These are phyloP conservation scores for Drosophila sulfurigaster DNA, from an alignment of 1,140 invertebrate species.

Conservation along the genomic window DNA sequence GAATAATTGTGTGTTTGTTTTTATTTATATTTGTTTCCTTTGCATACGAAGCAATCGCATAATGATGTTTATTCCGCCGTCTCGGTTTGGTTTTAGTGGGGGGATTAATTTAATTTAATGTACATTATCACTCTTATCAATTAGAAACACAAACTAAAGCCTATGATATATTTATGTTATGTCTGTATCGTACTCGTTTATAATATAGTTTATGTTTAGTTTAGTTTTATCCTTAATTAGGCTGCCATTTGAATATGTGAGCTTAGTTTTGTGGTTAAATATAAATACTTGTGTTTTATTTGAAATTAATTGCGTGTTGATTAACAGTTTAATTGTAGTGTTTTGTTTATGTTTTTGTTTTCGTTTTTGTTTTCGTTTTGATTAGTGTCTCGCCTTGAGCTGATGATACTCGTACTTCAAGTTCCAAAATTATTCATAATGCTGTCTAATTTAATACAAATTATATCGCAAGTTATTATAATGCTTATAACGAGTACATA, in stretches of 20 bases:
- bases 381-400: constrained; percentile 30
- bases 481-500: constrained; percentile 70
- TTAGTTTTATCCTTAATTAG: constrained; percentile 50
- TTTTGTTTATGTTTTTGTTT: constrained; percentile 11
- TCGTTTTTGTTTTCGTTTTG: constrained; percentile 36
- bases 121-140: constrained; percentile 77
- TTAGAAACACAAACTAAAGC: constrained; percentile 79
- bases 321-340: constrained; percentile 36
- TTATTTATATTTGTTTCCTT: constrained; percentile 30
- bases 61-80: constrained; percentile 51
- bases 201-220: constrained; percentile 21
- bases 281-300: constrained; percentile 47
- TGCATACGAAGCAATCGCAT: constrained; percentile 62
- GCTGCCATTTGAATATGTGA: constrained; percentile 47
- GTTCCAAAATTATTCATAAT: background rate
- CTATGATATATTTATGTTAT: constrained; percentile 72
- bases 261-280: constrained; percentile 36
- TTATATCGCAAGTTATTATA: constrained; percentile 43
- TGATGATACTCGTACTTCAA: background rate
- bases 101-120: constrained; percentile 62
- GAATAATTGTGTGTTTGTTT: constrained; percentile 17
- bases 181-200: constrained; percentile 39
- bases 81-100: constrained; percentile 33
- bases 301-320: constrained; percentile 30
- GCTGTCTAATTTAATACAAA: constrained; percentile 39